Base-by-base conservation (phyloP, 2,888 invertebrate genomes). In the Globia sparganii region DNA sequence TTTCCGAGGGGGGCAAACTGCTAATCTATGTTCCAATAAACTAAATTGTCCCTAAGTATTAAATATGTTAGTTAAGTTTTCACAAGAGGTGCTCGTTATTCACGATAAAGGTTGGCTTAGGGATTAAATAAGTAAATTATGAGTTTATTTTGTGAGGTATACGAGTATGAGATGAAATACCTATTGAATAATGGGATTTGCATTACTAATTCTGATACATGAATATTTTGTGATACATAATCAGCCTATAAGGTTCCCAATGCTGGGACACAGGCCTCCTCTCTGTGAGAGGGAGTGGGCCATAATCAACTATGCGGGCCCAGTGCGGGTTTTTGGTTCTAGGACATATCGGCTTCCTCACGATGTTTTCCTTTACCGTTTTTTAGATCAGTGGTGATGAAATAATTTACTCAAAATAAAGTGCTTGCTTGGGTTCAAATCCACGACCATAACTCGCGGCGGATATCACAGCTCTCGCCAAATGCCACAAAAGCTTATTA, bases 51-150 rank as follows among this genome's bases (percentile, higher is more conserved):
- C 61, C 25, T 77, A 85, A 85, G 62, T 81, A 78, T 72, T 73
- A 61, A 84, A 80, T 73, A 68, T 77, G 82, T 49, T 83, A 71
- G 67, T 71, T 87, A 86, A 87, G 80, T 82, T 72, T 83, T 74
- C 70, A 69, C 53, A 59, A 65, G 67, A 81, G 74, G 71, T 74
- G 49, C 62, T 75, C 81, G 70, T 84, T 67, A 79, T 85, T 86
- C 59, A 79, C 64, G 65, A 83, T 71, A 74, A 78, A 77, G 83
- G 82, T 74, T 49, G 28, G 72, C 53, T 64, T 59, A 18, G 46
- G 83, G 83, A 84, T 77, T 83, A 80, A 80, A 77, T 83, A 75
- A 80, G 80, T 84, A 80, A 86, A 77, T 77, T 85, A 80, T 71
- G 80, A 75, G 83, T 68, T 58, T 77, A 86, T 83, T 80, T 72